Evolutionary conservation across 2,888 invertebrate species (phyloP).

Genomic region (Eupithecia exiguata): DNA sequence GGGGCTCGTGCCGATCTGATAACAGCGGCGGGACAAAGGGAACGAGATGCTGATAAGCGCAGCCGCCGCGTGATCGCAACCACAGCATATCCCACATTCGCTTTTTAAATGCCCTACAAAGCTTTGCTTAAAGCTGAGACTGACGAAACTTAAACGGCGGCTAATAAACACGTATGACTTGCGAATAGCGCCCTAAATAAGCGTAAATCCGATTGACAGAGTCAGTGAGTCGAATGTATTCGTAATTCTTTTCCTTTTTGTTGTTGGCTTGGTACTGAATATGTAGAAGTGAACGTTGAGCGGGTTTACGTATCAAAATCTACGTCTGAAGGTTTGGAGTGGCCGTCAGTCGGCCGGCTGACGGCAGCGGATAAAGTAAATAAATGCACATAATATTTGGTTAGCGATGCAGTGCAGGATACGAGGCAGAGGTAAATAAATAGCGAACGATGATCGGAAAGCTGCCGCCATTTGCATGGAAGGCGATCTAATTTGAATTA

Average conservation of each 20-base stretch:
- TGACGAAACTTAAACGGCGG: constrained; percentile 19
- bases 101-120: constrained; percentile 55
- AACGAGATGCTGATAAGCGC: constrained; percentile 72
- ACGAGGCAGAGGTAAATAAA: constrained; percentile 64
- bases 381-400: constrained; percentile 81
- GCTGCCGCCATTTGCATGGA: constrained; percentile 66
- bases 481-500: constrained; percentile 66
- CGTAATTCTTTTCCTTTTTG: constrained; percentile 45
- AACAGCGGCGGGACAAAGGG: constrained; percentile 68
- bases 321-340: constrained; percentile 53
- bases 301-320: constrained; percentile 57
- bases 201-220: constrained; percentile 71
- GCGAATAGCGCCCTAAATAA: constrained; percentile 72
- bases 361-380: constrained; percentile 66
- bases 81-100: constrained; percentile 60
- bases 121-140: constrained; percentile 38
- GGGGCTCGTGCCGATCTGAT: constrained; percentile 70
- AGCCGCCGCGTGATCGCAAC: constrained; percentile 60
- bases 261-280: constrained; percentile 51
- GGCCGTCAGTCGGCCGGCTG: constrained; percentile 54
- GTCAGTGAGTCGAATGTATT: constrained; percentile 56
- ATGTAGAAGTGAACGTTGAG: constrained; percentile 57
- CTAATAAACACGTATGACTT: constrained; percentile 56
- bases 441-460: constrained; percentile 53
- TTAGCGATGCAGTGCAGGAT: constrained; percentile 65